Conservation (phyloP, 2,797 vertebrate genomes). For the Rhincodon typus region DNA sequence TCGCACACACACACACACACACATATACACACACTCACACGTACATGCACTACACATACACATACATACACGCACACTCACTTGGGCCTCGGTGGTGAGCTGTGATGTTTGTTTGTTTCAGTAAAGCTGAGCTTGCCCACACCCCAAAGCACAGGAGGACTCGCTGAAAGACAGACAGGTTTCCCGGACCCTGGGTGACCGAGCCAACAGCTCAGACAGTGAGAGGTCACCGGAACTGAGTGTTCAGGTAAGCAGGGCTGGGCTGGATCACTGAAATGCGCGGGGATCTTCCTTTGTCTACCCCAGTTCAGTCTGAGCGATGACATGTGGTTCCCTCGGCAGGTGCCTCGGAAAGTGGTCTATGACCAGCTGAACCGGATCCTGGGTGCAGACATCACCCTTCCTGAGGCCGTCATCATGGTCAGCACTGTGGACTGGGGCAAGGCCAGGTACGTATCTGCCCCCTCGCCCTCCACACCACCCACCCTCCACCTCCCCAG, state of each 20-base stretch:
- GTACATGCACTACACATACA: too few species aligned
- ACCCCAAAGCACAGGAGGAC: constrained; percentile 78
- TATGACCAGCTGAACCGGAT: constrained; percentile 95
- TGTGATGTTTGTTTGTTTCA: constrained; percentile 44
- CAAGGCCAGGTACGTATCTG: constrained; percentile 80
- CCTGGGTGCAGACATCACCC: constrained; percentile 76
- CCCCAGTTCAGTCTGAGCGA: not conserved
- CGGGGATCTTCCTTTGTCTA: too few species aligned
- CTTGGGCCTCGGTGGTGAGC: not conserved
- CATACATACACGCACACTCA: too few species aligned
- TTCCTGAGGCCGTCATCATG: constrained; percentile 87
- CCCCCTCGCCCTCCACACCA: too few species aligned
- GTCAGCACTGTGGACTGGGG: constrained; percentile 85
- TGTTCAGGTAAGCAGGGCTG: constrained; percentile 63
- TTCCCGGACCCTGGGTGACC: constrained; percentile 81
- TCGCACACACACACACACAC: too few species aligned
- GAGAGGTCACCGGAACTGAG: constrained; percentile 83
- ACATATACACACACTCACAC: too few species aligned
- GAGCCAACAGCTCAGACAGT: constrained; percentile 87
- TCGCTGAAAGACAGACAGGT: constrained; percentile 80
- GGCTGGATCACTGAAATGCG: not conserved
- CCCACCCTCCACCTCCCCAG: not conserved
- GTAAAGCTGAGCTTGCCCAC: constrained; percentile 64
- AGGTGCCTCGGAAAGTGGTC: constrained; percentile 83
- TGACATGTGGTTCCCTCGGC: too few species aligned